Base-by-base conservation (phyloP, 2,888 invertebrate genomes). In the Cerastis rubricosa region DNA sequence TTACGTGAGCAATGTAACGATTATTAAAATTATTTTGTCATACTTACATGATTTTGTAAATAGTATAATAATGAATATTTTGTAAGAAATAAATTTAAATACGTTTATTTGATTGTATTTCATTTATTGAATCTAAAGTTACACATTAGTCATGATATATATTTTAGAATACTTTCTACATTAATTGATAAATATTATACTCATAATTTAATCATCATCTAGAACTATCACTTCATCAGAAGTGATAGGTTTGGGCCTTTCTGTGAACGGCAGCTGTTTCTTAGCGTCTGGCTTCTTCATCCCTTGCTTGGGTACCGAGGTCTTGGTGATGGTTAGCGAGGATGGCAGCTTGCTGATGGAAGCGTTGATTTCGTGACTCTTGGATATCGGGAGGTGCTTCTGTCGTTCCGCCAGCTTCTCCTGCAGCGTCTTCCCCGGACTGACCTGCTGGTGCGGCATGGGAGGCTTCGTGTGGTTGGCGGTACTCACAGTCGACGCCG, bases 331-430 rank as follows among this genome's bases (percentile, higher is more conserved):
- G 0, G 97, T 96, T 40, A 97, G 85, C 0, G 97, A 97, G 0
- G 97, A 94, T 0, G 97, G 97, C 35, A 97, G 90, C 83, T 96
- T 95, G 83, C 94, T 95, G 74, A 97, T 94, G 0, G 96, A 95
- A 0, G 95, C 94, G 29, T 89, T 94, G 29, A 96, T 93, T 17
- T 96, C 95, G 43, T 93, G 93, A 71, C 82, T 80, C 66, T 90
- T 92, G 1, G 92, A 88, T 19, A 91, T 88, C 0, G 96, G 95
- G 43, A 93, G 83, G 85, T 93, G 93, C 89, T 98, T 98, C 83
- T 97, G 97, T 78, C 97, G 95, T 83, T 98, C 98, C 0, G 98
- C 98, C 74, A 98, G 92, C 91, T 98, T 98, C 90, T 98, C 97
- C 89, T 98, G 98, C 76, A 98, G 91, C 0, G 98, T 98, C 93